Evolutionary conservation across 2,113 vertebrate genomes (phyloP).

Genomic region (Ondatra zibethicus): DNA sequence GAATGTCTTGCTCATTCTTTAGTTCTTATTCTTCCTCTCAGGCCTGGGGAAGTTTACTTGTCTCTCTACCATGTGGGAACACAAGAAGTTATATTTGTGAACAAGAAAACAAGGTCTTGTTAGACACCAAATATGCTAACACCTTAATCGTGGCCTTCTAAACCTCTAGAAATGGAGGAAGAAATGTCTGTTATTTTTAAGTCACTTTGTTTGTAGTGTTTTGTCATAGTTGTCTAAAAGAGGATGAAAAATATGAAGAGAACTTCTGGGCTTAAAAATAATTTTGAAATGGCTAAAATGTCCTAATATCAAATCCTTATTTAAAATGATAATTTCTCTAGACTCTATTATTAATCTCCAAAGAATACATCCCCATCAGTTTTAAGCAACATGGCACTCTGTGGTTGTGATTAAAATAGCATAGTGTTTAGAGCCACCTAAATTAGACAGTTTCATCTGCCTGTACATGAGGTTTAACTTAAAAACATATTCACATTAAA

Average conservation of each 20-base stretch:
- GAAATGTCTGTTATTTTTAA: neutral
- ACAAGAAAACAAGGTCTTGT: neutral
- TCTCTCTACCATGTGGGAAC: neutral
- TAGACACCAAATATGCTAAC: neutral
- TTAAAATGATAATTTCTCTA: constrained; percentile 59
- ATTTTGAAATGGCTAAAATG: constrained; percentile 61
- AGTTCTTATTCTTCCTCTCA: neutral
- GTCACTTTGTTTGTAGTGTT: neutral
- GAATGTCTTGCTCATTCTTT: neutral
- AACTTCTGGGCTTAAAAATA: constrained; percentile 5
- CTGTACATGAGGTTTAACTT: constrained; percentile 69
- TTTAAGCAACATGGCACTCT: constrained; percentile 65
- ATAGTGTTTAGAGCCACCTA: constrained; percentile 45
- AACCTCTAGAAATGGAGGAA: neutral
- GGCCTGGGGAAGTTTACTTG: neutral
- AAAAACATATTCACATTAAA: constrained; percentile 71
- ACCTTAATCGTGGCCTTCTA: neutral
- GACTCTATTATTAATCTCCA: constrained; percentile 55
- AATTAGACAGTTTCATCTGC: constrained; percentile 69
- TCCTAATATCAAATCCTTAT: neutral
- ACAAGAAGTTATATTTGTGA: neutral
- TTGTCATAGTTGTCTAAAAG: neutral
- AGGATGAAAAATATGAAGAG: neutral
- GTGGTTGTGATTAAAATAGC: constrained; percentile 63
- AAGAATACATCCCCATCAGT: constrained; percentile 37